Evolutionary conservation across 2,888 invertebrate species (phyloP).

Genomic region (Venustoraphidia nigricollis): DNA sequence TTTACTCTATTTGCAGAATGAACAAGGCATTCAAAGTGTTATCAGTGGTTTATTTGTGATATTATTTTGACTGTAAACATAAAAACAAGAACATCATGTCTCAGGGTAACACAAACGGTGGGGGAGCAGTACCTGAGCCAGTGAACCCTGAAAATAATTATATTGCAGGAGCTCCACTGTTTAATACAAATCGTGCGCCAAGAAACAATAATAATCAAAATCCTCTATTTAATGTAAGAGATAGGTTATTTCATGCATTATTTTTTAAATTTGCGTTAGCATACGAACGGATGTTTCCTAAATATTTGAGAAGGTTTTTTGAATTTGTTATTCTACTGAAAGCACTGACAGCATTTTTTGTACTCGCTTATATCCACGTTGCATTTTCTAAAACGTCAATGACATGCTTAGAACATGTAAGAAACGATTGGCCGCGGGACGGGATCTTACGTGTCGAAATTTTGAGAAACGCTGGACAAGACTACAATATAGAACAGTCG

Average conservation of each 20-base stretch:
- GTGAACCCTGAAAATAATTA: slow-evolving; percentile 36
- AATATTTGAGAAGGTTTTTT: slow-evolving; percentile 62
- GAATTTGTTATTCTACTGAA: slow-evolving; percentile 71
- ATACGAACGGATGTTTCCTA: slow-evolving; percentile 83
- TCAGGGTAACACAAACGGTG: slow-evolving; percentile 1
- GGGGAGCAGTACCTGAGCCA: slow-evolving; percentile 8
- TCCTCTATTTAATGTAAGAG: slow-evolving; percentile 71
- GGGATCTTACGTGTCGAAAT: slow-evolving; percentile 90
- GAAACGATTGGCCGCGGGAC: slow-evolving; percentile 84
- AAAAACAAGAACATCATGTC: not conserved
- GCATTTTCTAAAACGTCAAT: slow-evolving; percentile 86
- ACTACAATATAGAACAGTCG: slow-evolving; percentile 66
- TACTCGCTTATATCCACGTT: slow-evolving; percentile 88
- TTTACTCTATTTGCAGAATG: too few relatives aligned
- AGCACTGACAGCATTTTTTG: slow-evolving; percentile 73
- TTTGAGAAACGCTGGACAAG: slow-evolving; percentile 48
- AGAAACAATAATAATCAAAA: slow-evolving; percentile 49
- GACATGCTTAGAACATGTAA: slow-evolving; percentile 80
- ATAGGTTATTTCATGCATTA: slow-evolving; percentile 85
- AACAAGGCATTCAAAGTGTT: too few relatives aligned
- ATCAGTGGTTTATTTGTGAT: too few relatives aligned
- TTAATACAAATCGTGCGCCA: slow-evolving; percentile 36
- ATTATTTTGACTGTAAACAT: too few relatives aligned
- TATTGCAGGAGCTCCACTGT: slow-evolving; percentile 36
- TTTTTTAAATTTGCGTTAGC: slow-evolving; percentile 84